These are phyloP conservation scores for Astur gentilis DNA, from an alignment of 2,113 vertebrate genomes.

Conservation along the genomic window DNA sequence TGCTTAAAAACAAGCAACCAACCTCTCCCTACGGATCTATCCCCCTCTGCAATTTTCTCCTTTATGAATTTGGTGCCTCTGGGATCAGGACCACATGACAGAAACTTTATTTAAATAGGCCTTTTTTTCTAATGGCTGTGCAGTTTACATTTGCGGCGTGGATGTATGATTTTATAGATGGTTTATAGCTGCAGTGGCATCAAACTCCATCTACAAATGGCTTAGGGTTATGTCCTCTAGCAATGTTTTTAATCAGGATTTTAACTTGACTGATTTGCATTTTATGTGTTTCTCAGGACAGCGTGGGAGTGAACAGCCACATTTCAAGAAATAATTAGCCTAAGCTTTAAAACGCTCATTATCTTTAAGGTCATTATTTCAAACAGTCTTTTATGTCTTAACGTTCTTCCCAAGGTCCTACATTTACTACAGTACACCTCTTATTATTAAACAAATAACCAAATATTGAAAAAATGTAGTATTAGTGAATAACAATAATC, in stretches of 20 bases:
- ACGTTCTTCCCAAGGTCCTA: background rate
- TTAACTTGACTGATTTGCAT: background rate
- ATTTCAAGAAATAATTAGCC: background rate
- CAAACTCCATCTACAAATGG: background rate
- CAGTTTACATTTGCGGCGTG: rapidly evolving
- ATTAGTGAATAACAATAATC: no score
- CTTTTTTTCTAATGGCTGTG: rapidly evolving
- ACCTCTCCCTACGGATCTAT: rapidly evolving
- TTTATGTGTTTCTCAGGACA: background rate
- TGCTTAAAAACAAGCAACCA: background rate
- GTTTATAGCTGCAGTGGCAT: background rate
- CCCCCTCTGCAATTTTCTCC: background rate
- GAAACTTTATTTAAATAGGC: background rate
- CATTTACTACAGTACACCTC: rapidly evolving
- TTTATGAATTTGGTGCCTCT: rapidly evolving
- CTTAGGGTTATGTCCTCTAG: background rate
- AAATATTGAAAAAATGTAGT: background rate
- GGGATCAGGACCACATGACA: background rate
- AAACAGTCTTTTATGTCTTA: background rate
- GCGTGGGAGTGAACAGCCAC: background rate
- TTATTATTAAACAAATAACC: background rate
- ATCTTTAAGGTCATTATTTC: background rate
- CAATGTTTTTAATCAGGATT: background rate
- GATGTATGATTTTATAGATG: background rate
- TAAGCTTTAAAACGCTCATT: background rate